phyloP scores from a whole-genome alignment of 2,888 invertebrate genomes.

The Xylota sylvarum region DNA sequence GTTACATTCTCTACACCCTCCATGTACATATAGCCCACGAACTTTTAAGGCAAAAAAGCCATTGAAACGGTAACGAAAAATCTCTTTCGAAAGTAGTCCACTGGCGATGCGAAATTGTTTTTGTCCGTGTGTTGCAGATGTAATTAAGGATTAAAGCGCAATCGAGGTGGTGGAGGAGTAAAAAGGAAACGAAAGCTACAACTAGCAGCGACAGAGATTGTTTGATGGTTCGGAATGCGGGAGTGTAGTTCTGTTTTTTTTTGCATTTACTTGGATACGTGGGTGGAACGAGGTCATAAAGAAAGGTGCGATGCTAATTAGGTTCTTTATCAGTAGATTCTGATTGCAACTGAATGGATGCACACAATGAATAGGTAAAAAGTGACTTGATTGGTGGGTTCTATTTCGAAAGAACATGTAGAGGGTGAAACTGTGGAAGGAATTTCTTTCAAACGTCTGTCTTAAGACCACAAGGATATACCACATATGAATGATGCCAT shows the following conservation, averaged over 20 bases:
- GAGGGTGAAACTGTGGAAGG: too few species aligned
- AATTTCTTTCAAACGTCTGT: too few species aligned
- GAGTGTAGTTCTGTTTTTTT: background rate
- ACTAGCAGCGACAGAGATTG: conserved; percentile 22
- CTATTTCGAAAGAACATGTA: too few species aligned
- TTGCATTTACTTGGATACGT: background rate
- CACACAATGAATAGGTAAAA: conserved; percentile 18
- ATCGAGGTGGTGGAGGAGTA: conserved; percentile 22
- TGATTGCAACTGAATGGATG: conserved; percentile 41
- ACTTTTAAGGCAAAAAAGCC: conserved; percentile 3
- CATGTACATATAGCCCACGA: background rate
- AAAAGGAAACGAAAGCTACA: conserved; percentile 19
- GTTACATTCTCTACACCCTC: conserved; percentile 44
- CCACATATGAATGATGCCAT: too few species aligned
- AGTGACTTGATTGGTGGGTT: background rate
- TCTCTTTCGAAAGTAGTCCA: conserved; percentile 58
- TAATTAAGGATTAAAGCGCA: conserved; percentile 73
- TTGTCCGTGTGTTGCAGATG: conserved; percentile 71
- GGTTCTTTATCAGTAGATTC: conserved; percentile 56
- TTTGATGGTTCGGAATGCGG: conserved; percentile 2
- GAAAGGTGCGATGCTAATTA: conserved; percentile 72
- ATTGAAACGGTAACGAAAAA: conserved; percentile 45
- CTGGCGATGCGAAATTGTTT: conserved; percentile 56
- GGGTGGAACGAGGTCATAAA: conserved; percentile 41
- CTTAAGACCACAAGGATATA: too few species aligned